Evolutionary conservation across 2,888 invertebrate species (phyloP).

Genomic region (Parnassius mnemosyne): DNA sequence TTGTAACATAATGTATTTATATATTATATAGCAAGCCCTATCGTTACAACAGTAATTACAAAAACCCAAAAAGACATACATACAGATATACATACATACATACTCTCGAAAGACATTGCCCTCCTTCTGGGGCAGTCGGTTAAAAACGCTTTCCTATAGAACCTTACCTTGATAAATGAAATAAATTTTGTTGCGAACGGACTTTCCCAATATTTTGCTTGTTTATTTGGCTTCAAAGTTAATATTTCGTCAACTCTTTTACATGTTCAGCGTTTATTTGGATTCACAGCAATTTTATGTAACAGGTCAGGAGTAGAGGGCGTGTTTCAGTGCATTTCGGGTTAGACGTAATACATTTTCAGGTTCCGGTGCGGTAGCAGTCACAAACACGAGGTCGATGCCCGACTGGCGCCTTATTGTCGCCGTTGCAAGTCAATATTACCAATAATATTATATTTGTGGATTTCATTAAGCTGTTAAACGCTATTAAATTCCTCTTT

Average conservation of each 20-base stretch:
- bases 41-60: no score
- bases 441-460: slow-evolving; percentile 30
- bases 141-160: no score
- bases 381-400: slow-evolving; percentile 64
- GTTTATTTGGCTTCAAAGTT: slow-evolving; percentile 1
- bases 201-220: no score
- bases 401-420: slow-evolving; percentile 59
- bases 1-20: no score
- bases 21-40: no score
- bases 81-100: no score
- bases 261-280: slow-evolving; percentile 10
- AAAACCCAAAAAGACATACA: no score
- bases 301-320: slow-evolving; percentile 54
- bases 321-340: slow-evolving; percentile 43
- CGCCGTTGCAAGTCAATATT: slow-evolving; percentile 40
- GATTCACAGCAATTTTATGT: slow-evolving; percentile 35
- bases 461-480: neutral
- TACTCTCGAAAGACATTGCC: no score
- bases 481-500: neutral
- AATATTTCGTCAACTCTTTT: neutral
- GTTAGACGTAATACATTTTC: slow-evolving; percentile 61
- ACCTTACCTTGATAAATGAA: no score
- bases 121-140: no score
- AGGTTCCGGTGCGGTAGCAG: slow-evolving; percentile 59
- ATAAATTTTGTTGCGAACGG: no score